Conservation (phyloP, 2,888 invertebrate species). For the Nemoura dubitans region DNA sequence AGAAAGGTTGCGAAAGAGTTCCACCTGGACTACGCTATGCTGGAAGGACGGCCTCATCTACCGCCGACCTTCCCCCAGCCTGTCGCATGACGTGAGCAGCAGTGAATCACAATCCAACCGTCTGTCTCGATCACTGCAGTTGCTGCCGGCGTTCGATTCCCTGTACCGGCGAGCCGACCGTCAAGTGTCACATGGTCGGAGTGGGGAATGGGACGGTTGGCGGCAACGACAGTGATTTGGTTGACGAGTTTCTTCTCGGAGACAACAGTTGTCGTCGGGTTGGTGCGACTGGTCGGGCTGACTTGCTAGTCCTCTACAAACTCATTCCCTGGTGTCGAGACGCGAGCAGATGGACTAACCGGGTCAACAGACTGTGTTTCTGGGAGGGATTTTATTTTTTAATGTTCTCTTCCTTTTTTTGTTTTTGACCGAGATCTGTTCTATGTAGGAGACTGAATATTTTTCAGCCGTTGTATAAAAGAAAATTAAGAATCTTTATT, state of each 20-base stretch:
- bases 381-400: slow-evolving; percentile 49
- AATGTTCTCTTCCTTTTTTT: slow-evolving; percentile 47
- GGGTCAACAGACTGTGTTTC: slow-evolving; percentile 45
- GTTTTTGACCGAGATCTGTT: slow-evolving; percentile 57
- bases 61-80: slow-evolving; percentile 69
- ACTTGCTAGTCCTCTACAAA: slow-evolving; percentile 50
- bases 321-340: slow-evolving; percentile 47
- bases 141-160: not conserved
- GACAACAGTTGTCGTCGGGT: slow-evolving; percentile 41
- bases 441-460: slow-evolving; percentile 59
- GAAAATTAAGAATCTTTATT: slow-evolving; percentile 63
- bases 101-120: not conserved
- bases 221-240: not conserved
- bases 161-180: not conserved
- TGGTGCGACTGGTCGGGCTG: slow-evolving; percentile 47
- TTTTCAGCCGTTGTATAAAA: slow-evolving; percentile 62
- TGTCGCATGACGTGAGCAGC: slow-evolving; percentile 47
- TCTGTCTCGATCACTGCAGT: not conserved
- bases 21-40: slow-evolving; percentile 97
- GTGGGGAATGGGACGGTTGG: slow-evolving; percentile 5
- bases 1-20: slow-evolving; percentile 99
- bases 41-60: slow-evolving; percentile 90
- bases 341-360: slow-evolving; percentile 44
- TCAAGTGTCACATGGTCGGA: not conserved
- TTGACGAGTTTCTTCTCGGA: slow-evolving; percentile 26